phyloP scores from a whole-genome alignment of 2,113 vertebrate genomes.

The Centropus unirufus region DNA sequence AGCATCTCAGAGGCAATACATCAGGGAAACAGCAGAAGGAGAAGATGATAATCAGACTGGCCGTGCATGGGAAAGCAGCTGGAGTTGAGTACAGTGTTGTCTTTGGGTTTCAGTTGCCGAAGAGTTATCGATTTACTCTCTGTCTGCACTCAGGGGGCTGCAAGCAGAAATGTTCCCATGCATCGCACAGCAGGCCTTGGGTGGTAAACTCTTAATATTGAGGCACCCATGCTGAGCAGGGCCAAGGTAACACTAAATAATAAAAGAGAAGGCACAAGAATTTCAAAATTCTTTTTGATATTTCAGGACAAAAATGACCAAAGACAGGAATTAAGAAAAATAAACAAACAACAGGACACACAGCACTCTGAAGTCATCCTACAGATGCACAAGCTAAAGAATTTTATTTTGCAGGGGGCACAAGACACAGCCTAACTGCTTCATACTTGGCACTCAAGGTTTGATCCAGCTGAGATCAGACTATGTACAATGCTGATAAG shows the following conservation, averaged over 20 bases:
- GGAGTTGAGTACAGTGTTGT: background rate
- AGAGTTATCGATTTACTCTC: background rate
- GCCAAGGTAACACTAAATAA: background rate
- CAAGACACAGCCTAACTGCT: background rate
- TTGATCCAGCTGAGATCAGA: background rate
- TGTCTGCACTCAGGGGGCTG: background rate
- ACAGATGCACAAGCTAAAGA: background rate
- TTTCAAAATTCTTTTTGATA: background rate
- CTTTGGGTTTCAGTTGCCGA: background rate
- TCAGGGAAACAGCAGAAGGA: background rate
- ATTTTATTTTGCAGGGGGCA: background rate
- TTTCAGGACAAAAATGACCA: background rate
- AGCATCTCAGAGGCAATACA: background rate
- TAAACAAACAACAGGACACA: background rate
- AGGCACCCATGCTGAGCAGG: background rate
- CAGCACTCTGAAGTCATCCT: background rate
- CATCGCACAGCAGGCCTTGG: background rate
- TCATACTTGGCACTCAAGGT: background rate
- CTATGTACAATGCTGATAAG: background rate
- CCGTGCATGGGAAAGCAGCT: background rate
- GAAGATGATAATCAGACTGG: rapidly evolving
- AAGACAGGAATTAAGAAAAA: background rate
- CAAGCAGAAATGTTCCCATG: background rate
- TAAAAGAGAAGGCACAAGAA: background rate
- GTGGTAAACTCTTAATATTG: background rate